Percentiles rank a stretch among this genome's conserved stretches.
These are phyloP conservation scores for Apotomis capreana DNA, from an alignment of 2,888 invertebrate genomes.

Conservation along the genomic window DNA sequence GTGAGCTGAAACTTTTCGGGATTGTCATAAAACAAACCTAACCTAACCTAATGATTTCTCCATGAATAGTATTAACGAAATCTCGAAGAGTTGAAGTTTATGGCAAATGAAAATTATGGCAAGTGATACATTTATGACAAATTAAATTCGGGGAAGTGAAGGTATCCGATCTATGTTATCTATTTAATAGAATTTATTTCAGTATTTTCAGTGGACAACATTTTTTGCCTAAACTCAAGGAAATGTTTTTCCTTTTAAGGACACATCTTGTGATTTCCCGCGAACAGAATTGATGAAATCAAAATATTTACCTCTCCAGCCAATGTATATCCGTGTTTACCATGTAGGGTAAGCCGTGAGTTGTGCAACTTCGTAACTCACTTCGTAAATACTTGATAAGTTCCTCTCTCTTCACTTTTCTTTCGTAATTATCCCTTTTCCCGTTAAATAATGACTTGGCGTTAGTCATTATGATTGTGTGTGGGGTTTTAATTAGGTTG, in stretches of 20 bases:
- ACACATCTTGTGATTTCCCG: conserved; percentile 19
- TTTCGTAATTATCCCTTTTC: conserved; percentile 61
- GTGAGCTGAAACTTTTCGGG: too few relatives aligned
- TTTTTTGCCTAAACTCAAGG: not conserved
- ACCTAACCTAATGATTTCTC: too few relatives aligned
- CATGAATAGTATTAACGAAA: too few relatives aligned
- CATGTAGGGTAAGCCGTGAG: conserved; percentile 69
- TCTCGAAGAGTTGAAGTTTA: too few relatives aligned
- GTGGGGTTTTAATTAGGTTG: conserved; percentile 35
- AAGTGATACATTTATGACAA: too few relatives aligned
- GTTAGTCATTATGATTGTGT: conserved; percentile 54
- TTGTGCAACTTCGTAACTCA: conserved; percentile 65
- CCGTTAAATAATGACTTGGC: conserved; percentile 58
- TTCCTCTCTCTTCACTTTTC: conserved; percentile 58
- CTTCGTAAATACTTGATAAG: conserved; percentile 63
- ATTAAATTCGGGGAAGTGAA: too few relatives aligned
- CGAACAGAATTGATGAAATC: conserved; percentile 18
- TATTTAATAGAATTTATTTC: too few relatives aligned
- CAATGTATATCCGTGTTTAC: conserved; percentile 66
- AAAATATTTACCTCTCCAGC: conserved; percentile 63
- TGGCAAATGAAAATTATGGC: too few relatives aligned
- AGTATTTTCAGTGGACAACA: too few relatives aligned
- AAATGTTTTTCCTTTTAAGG: conserved; percentile 5
- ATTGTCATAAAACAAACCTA: too few relatives aligned
- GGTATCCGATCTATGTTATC: too few relatives aligned